Conservation (phyloP, 2,888 invertebrate species). For the Cheilosia vernalis region DNA sequence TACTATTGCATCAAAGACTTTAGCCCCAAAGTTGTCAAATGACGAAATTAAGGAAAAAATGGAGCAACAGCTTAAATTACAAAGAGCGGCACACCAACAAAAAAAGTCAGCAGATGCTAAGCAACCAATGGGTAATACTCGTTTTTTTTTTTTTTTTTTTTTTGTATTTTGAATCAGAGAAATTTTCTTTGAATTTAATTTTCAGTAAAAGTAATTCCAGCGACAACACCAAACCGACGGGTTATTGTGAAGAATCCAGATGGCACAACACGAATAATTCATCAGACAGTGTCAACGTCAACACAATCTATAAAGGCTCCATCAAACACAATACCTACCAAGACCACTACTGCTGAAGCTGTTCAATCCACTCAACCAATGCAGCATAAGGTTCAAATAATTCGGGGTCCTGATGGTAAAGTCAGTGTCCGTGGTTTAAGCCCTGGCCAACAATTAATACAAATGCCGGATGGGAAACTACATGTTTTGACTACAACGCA, state of each 20-base stretch:
- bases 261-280: slow-evolving; percentile 87
- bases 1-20: slow-evolving; percentile 82
- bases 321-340: slow-evolving; percentile 84
- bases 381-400: slow-evolving; percentile 93
- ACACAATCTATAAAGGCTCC: slow-evolving; percentile 85
- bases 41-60: slow-evolving; percentile 94
- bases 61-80: slow-evolving; percentile 94
- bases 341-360: slow-evolving; percentile 84
- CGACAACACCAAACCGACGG: slow-evolving; percentile 81
- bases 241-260: slow-evolving; percentile 85
- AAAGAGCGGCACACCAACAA: slow-evolving; percentile 94
- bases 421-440: slow-evolving; percentile 95
- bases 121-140: slow-evolving; percentile 79
- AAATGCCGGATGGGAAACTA: slow-evolving; percentile 96
- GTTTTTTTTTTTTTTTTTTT: not conserved
- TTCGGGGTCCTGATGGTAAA: slow-evolving; percentile 95
- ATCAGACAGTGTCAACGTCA: slow-evolving; percentile 86
- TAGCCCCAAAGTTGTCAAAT: slow-evolving; percentile 83
- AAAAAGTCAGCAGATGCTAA: slow-evolving; percentile 89
- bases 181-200: not conserved
- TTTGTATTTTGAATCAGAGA: slow-evolving; percentile 2
- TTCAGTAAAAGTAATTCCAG: slow-evolving; percentile 50
- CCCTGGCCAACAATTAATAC: slow-evolving; percentile 96
- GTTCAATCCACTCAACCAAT: slow-evolving; percentile 85
- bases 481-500: slow-evolving; percentile 88